A percentile compares a stretch with the other conserved stretches of the same genome.
phyloP scores from a whole-genome alignment of 2,113 vertebrate species.

The Paratilapia polleni region DNA sequence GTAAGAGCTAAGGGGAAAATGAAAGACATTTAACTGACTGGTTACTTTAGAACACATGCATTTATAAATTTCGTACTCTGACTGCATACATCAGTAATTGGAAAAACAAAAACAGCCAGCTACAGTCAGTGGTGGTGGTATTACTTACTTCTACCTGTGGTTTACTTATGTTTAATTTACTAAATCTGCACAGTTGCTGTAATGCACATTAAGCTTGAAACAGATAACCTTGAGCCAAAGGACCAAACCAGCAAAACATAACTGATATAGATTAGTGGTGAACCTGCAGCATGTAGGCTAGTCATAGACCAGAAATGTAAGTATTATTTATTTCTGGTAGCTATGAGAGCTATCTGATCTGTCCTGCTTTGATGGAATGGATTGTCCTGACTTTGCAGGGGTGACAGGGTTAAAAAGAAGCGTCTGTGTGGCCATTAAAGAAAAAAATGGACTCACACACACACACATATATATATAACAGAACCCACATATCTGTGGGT shows the following conservation, averaged over 20 bases:
- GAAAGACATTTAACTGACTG: conserved; percentile 9
- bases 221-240: not conserved
- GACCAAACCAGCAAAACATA: conserved; percentile 15
- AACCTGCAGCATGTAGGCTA: not conserved
- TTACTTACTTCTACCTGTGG: not conserved
- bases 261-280: conserved; percentile 14
- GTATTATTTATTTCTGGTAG: conserved; percentile 25
- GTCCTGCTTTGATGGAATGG: conserved; percentile 30
- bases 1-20: not conserved
- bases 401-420: conserved; percentile 51
- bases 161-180: not conserved
- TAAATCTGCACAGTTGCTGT: not conserved
- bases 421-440: conserved; percentile 30
- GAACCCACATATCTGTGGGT: not conserved
- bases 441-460: conserved; percentile 15
- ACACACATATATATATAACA: not conserved
- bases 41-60: conserved; percentile 16
- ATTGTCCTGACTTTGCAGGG: conserved; percentile 40
- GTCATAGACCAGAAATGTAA: conserved; percentile 29
- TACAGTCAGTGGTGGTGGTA: not conserved
- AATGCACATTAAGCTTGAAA: not conserved
- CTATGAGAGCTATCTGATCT: conserved; percentile 25
- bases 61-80: not conserved
- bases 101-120: not conserved
- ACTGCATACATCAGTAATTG: not conserved